phyloP scores from a whole-genome alignment of 1,140 invertebrate species.

The Triops cancriformis region DNA sequence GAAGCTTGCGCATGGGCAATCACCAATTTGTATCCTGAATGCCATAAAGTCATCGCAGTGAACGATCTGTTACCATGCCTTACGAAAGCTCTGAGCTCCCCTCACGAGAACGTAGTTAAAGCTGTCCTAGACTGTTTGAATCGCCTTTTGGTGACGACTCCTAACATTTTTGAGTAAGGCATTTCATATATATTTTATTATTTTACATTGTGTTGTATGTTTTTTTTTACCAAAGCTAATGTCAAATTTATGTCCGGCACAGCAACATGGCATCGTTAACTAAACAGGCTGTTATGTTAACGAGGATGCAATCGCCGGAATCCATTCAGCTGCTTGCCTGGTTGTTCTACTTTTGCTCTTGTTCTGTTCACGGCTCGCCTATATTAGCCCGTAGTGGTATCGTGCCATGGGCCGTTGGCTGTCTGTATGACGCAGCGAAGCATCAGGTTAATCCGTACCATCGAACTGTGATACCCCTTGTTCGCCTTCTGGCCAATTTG shows the following conservation, averaged over 20 bases:
- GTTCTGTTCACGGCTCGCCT: not conserved
- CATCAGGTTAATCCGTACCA: not conserved
- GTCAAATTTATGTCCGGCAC: not conserved
- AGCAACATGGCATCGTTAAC: not conserved
- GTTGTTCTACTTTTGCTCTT: constrained; percentile 15
- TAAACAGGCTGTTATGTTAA: not conserved
- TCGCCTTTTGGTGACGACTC: not conserved
- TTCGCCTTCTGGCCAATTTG: constrained; percentile 23
- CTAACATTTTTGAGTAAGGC: not conserved
- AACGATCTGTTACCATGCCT: constrained; percentile 18
- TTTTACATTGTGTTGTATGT: not conserved
- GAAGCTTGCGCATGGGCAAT: constrained; percentile 22
- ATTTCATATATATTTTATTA: not conserved
- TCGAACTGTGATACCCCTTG: constrained; percentile 1
- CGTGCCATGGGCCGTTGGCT: not conserved
- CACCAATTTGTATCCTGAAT: not conserved
- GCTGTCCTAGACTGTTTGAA: constrained; percentile 21
- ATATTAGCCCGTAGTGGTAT: not conserved
- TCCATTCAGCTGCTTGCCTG: constrained; percentile 1
- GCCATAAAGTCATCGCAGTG: not conserved
- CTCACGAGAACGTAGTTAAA: constrained; percentile 13
- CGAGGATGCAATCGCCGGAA: not conserved
- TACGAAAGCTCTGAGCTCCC: not conserved
- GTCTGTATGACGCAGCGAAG: not conserved
- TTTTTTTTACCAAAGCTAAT: not conserved